Base-by-base conservation (phyloP, 2,113 vertebrate species). In the Sylvietta virens region DNA sequence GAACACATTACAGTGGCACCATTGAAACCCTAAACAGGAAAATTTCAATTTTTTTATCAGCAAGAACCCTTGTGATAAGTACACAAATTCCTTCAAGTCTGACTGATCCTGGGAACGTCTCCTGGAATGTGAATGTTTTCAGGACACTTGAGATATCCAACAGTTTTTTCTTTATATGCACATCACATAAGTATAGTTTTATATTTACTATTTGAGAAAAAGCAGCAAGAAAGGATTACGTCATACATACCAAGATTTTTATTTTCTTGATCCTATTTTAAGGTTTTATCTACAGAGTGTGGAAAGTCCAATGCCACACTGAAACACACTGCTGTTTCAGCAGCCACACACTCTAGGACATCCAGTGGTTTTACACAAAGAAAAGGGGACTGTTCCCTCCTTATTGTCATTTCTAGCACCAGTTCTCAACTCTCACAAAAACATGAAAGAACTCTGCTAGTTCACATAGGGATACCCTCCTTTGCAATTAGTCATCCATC, bases 321-420 rank as follows among this genome's bases (percentile, higher is more conserved):
- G 12, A 94, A 86, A 13, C 15, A 87, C 0, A 6, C 15, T 50
- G 56, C 22, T 24, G 35, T 37, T 92, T 73, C 74, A 53, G 31
- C 54, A 70, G 10, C 11, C 42, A 71, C 28, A 44, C 0, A 0
- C 35, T 57, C 47, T 20, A 76, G 23, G 48, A 26, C 3, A 3
- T 33, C 47, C 21, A 39, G 51, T 28, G 61, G 61, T 42, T 30
- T 24, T 37, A 66, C 22, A 71, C n/a, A 37, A 1, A 12, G 33
- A 74, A 71, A 27, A 72, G 18, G 15, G 26, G 24, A 86, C 35
- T 76, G n/a, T 47, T 64, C 16, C 19, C 28, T 53, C 39, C 53
- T 56, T 28, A 72, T 1, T 5, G 1, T 50, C 7, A 56, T 24
- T 81, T 56, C 30, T 15, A 82, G 44, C 51, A 76, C 18, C 48